phyloP scores from a whole-genome alignment of 2,888 invertebrate species.

The Xanthorhoe designata region DNA sequence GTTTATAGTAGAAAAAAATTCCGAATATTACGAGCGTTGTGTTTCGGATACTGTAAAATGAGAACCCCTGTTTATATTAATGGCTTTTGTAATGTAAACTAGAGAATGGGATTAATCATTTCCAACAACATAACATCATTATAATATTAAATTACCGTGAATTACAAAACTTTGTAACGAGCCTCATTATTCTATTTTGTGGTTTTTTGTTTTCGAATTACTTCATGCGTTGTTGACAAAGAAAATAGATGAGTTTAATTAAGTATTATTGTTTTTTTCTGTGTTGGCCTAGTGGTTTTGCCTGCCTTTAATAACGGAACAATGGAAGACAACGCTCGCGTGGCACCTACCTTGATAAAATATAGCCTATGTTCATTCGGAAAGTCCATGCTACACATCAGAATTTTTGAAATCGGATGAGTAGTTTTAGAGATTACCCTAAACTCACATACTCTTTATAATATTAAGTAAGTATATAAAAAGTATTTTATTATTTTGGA shows the following conservation, averaged over 20 bases:
- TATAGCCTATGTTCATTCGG: no score
- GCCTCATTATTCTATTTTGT: background rate
- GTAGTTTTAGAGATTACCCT: no score
- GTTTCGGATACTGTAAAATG: background rate
- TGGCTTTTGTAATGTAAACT: slow-evolving; percentile 1
- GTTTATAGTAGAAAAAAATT: no score
- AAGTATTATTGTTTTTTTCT: background rate
- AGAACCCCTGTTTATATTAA: background rate
- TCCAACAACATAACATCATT: background rate
- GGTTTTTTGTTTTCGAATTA: background rate
- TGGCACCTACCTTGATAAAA: no score
- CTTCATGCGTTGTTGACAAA: background rate
- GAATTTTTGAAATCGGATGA: no score
- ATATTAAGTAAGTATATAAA: no score
- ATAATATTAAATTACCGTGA: slow-evolving; percentile 4
- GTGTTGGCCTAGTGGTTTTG: background rate
- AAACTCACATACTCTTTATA: no score
- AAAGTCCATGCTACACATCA: no score
- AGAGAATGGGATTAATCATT: background rate
- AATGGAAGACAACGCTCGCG: no score
- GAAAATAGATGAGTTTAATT: background rate
- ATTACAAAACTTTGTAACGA: slow-evolving; percentile 1
- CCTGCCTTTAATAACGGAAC: background rate
- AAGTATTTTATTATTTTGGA: no score
- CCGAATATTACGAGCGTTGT: no score